Percentiles rank a stretch among this genome's conserved stretches.
These are phyloP conservation scores for Diadema setosum DNA, from an alignment of 35 echinoderm and acorn worm genomes.

Conservation along the genomic window DNA sequence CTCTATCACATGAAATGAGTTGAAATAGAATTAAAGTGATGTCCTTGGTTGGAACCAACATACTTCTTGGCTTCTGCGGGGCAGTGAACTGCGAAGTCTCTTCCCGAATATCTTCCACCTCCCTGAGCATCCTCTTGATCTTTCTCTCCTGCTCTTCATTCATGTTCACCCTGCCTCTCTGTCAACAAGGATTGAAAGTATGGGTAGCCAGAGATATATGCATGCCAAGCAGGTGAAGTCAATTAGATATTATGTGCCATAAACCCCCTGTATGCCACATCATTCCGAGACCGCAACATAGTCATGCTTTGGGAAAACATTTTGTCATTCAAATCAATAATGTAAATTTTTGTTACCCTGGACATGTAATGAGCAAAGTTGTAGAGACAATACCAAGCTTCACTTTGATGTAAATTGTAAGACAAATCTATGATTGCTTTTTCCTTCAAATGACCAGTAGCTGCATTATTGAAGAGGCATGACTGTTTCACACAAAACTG, in stretches of 20 bases:
- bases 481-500: too few species aligned
- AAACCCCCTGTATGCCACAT: neutral
- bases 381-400: too few species aligned
- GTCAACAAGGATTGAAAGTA: too few species aligned
- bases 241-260: neutral
- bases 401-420: too few species aligned
- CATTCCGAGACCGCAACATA: neutral
- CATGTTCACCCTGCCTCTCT: slow-evolving; percentile 5
- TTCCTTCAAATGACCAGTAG: too few species aligned
- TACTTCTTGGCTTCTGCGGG: neutral
- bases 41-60: neutral
- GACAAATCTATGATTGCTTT: too few species aligned
- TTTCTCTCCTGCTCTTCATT: neutral
- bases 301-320: neutral
- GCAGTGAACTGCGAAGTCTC: neutral
- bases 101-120: neutral
- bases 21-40: neutral
- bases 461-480: too few species aligned
- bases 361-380: too few species aligned
- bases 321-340: neutral
- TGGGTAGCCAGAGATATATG: neutral
- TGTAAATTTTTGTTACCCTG: neutral
- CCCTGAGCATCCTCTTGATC: neutral
- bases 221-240: neutral
- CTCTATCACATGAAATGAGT: neutral